A percentile compares a stretch with the other conserved stretches of the same genome.
phyloP scores from a whole-genome alignment of 2,797 vertebrate species.

The Aldrovandia affinis region DNA sequence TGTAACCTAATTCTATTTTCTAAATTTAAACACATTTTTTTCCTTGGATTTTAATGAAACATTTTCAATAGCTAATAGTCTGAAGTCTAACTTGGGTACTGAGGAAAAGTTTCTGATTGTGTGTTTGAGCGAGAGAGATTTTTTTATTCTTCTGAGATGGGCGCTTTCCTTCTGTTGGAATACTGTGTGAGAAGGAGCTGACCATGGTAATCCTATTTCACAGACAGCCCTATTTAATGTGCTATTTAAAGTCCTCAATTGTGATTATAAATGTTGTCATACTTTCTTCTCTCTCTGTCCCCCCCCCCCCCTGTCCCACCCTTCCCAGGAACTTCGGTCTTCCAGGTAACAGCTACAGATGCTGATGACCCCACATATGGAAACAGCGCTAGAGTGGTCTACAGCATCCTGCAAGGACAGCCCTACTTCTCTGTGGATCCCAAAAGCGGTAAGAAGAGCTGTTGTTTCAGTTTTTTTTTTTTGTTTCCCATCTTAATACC shows the following conservation, averaged over 20 bases:
- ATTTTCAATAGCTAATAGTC: not conserved
- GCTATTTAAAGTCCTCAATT: no score
- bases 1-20: slow-evolving; percentile 15
- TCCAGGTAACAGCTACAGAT: slow-evolving; percentile 94
- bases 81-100: no score
- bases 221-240: no score
- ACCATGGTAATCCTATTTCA: no score
- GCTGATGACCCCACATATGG: slow-evolving; percentile 97
- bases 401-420: slow-evolving; percentile 97
- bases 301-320: no score
- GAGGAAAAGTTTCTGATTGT: no score
- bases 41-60: not conserved
- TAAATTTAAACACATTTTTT: not conserved
- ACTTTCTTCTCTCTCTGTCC: not conserved
- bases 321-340: slow-evolving; percentile 96
- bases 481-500: not conserved
- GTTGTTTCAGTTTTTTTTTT: not conserved
- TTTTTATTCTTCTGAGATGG: no score
- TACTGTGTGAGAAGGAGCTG: no score
- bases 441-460: slow-evolving; percentile 83
- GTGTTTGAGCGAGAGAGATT: no score
- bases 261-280: no score
- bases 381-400: slow-evolving; percentile 95
- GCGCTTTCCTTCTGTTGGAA: no score
- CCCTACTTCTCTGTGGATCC: slow-evolving; percentile 99